phyloP scores from a whole-genome alignment of 2,113 vertebrate genomes.

The Muscicapa adusta region DNA sequence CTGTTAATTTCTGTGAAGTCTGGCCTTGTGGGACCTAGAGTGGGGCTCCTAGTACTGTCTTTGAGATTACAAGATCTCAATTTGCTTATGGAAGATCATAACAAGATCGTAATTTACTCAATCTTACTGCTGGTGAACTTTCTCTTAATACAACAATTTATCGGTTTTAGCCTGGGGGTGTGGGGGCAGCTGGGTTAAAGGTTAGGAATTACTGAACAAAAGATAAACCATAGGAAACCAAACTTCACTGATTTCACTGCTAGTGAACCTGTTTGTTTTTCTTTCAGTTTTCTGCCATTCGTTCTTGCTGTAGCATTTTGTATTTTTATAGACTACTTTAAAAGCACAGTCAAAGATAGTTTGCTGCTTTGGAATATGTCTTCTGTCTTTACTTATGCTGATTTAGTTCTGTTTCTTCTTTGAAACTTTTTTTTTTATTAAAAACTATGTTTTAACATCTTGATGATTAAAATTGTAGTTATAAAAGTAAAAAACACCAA shows the following conservation, averaged over 20 bases:
- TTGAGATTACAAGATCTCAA: neutral
- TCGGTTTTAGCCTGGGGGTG: neutral
- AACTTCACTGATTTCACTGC: neutral
- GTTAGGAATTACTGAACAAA: neutral
- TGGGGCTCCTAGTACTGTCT: neutral
- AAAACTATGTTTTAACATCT: neutral
- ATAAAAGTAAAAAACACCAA: neutral
- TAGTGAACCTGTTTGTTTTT: neutral
- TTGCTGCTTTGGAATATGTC: neutral
- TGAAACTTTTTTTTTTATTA: neutral
- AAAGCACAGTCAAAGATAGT: neutral
- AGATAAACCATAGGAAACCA: neutral
- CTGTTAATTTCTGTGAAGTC: neutral
- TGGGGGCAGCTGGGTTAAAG: neutral
- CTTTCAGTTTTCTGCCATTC: neutral
- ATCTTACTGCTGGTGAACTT: neutral
- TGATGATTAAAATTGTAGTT: neutral
- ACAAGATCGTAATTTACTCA: neutral
- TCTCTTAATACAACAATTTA: neutral
- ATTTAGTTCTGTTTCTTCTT: neutral
- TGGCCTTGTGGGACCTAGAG: neutral
- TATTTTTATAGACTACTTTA: neutral
- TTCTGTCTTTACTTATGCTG: neutral
- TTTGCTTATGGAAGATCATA: neutral
- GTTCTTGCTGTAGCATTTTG: neutral